phyloP scores from a whole-genome alignment of 2,888 invertebrate genomes.

The Himalopsyche anomala region DNA sequence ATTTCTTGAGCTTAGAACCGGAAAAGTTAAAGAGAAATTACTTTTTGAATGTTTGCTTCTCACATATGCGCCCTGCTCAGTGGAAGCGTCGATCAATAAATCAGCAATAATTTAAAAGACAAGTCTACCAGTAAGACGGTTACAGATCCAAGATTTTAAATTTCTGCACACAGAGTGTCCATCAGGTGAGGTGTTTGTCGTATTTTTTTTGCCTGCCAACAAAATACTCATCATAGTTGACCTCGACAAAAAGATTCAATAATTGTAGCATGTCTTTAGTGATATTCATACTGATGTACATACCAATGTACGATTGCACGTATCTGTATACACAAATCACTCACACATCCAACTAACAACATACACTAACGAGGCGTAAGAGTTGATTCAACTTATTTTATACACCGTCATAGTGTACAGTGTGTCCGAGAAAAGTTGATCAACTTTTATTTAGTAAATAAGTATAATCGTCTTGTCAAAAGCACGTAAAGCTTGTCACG shows the following conservation, averaged over 20 bases:
- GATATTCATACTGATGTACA: neutral
- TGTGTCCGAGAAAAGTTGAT: neutral
- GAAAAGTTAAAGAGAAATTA: too few relatives aligned
- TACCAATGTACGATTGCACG: neutral
- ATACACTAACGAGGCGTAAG: constrained; percentile 16
- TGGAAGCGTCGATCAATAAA: too few relatives aligned
- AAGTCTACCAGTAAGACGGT: neutral
- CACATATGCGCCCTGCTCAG: too few relatives aligned
- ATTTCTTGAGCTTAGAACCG: too few relatives aligned
- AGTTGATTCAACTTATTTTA: constrained; percentile 28
- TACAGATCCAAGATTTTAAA: neutral
- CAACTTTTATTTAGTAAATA: too few relatives aligned
- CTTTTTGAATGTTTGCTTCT: too few relatives aligned
- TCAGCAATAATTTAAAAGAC: too few relatives aligned
- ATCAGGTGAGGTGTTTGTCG: constrained; percentile 16
- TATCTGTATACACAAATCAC: neutral
- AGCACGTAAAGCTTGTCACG: too few relatives aligned
- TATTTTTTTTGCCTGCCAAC: constrained; percentile 21
- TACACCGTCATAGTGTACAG: neutral
- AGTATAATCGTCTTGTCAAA: too few relatives aligned
- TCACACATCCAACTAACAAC: neutral
- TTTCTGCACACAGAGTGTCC: neutral
- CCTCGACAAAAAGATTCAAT: constrained; percentile 22
- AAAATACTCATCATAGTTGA: constrained; percentile 21
- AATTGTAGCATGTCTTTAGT: constrained; percentile 32